Base-by-base conservation (phyloP, 1,140 invertebrate genomes). In the Archivesica marissinica region DNA sequence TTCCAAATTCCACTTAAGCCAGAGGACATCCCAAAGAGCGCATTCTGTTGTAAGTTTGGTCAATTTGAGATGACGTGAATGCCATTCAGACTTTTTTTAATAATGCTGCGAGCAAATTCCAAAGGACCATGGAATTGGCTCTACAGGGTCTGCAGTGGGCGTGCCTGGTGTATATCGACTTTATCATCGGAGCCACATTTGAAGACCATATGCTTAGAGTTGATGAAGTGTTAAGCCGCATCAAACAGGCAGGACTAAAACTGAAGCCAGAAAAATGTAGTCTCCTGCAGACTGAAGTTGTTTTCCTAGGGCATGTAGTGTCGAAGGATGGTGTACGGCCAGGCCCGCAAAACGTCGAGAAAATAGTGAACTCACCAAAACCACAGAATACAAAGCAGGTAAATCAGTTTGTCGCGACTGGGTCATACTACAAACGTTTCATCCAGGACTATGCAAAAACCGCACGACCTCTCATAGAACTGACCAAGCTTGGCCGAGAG, bases 81-180 rank as follows among this genome's bases (percentile, higher is more conserved):
- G 54, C 70, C 80, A 6, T 66, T 52, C 20, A 30, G 50, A n/a
- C n/a, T n/a, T n/a, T n/a, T 56, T 74, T 41, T 13, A 61, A 38
- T 17, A 74, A 74, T 74, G 70, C 70, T 15, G 44, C 70, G 2
- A 28, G 41, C 7, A 85, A 74, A 1, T 85, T 79, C 52, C 28
- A 78, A 52, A 35, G 83, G 15, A 33, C 54, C 7, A 80, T 86
- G 64, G 77, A 86, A 33, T 15, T 66, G 0, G 75, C 82, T 4
- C 68, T 88, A 1, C 38, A 41, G 33, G 76, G 75, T 7, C 35
- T 87, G 17, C 74, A 87, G 35, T 87, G 81, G 77, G 72, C 9
- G 7, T 61, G 64, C 39, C 50, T 88, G 2, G 30, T 87, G 11
- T 85, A 86, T 47, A 78, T 88, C 33, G 87, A 88, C 78, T 87